Evolutionary conservation across 1,140 invertebrate genomes (phyloP), one percentile per base, ranked within the genome.

Genomic region (Calephelis virginiensis): DNA sequence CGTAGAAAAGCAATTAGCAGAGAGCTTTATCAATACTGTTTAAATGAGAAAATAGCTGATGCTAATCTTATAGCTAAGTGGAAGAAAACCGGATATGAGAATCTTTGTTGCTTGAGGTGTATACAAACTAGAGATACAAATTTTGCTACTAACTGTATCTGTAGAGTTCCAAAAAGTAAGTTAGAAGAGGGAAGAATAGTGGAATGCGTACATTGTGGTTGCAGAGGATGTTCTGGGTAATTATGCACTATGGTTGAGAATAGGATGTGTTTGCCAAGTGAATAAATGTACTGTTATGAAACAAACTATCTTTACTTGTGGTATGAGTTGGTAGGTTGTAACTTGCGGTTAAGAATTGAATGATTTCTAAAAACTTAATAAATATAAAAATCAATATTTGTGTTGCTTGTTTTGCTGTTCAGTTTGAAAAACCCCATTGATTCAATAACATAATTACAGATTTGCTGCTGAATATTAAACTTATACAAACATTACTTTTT

Each of bases 31-130:
- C 98, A 99, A 64, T 99, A 98, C 82, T 99, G 98, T 77, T 80
- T 99, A 1, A 97, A 98, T 77, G 98, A 99, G 89, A 98, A 98
- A 82, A 98, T 99, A 70, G 99, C 99, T 0, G 99, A 99, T 86
- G 95, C 95, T 70, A 99, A 99, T 85, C 91, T 99, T 2, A 99
- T 99, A 78, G 99, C 99, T 0, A 99, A 99, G 86, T 99, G 99
- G 99, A 99, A 99, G 86, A 99, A 99, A 90, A 97, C 98, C 73
- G 99, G 99, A 0, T 99, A 99, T 92, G 99, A 99, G 91, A 99
- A 99, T 86, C 91, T 99, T 6, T 99, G 99, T 82, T 99, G 99
- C 88, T 91, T 99, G n/a, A 93, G 98, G 10, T 99, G 99, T 85
- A 99, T 99, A 81, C 99, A 99, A 83, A 97, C 97, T 0, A 94